These are phyloP conservation scores for Malurus alboscapulatus DNA, from an alignment of 2,113 vertebrate genomes.

Conservation along the genomic window DNA sequence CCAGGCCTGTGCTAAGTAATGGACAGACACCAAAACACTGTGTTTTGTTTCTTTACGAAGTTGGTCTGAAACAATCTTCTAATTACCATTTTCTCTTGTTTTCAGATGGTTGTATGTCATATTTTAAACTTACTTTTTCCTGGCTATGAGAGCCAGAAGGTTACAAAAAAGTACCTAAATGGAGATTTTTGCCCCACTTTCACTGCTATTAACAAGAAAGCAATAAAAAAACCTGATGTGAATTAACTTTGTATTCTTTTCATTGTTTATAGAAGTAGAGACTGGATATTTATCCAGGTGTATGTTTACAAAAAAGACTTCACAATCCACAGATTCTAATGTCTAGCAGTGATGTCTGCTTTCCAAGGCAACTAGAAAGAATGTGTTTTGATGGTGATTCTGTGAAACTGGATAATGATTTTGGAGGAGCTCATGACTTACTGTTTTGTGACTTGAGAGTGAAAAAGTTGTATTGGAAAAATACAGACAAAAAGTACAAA, in stretches of 20 bases:
- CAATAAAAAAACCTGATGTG: not conserved
- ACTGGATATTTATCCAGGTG: not conserved
- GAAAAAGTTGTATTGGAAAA: not conserved
- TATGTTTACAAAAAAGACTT: not conserved
- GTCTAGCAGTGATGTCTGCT: not conserved
- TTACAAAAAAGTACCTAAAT: not conserved
- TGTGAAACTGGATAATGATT: not conserved
- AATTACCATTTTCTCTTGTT: not conserved
- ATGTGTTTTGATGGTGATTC: not conserved
- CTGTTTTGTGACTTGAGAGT: not conserved
- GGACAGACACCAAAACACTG: not conserved
- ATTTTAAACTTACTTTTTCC: not conserved
- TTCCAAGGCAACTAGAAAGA: not conserved
- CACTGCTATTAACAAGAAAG: not conserved
- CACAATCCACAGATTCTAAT: not conserved
- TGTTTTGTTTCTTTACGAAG: not conserved
- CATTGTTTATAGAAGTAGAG: not conserved
- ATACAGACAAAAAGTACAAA: not conserved
- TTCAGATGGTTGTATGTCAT: not conserved
- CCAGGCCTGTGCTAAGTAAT: not conserved
- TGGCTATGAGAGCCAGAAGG: not conserved
- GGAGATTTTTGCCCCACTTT: not conserved
- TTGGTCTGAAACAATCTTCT: not conserved
- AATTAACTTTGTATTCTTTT: not conserved
- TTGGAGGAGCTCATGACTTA: not conserved